Base-by-base conservation (phyloP, 2,113 vertebrate genomes). In the Amblyornis subalaris region DNA sequence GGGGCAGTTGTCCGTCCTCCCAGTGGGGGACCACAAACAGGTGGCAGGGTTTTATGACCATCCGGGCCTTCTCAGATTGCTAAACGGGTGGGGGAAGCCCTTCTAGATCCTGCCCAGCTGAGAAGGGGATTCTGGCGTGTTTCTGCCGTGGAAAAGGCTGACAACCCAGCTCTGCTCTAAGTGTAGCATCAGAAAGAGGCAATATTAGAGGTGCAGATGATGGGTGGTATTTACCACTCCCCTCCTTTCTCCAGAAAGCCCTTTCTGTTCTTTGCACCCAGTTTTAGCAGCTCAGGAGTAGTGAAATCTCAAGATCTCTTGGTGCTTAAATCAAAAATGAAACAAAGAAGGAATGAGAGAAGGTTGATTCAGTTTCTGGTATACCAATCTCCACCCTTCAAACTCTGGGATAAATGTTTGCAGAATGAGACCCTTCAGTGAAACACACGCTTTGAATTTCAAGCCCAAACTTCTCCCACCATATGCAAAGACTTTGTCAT, bases 391-490 rank as follows among this genome's bases (percentile, higher is more conserved):
- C 38, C 84, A 83, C 58, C 62, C 71, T 94, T 82, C 91, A 82
- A 17, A 73, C 42, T 66, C 62, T 6, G 4, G 85, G 57, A 50
- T 92, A 91, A 94, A 86, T 14, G 35, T 70, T 89, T 61, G 74
- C 89, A 80, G 89, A 89, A 72, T 29, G 28, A 93, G 93, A 47
- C 78, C 85, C 87, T 91, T 79, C 78, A 73, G 58, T 45, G 47
- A 83, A 94, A 93, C 47, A 36, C 22, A 14, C 1, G 4, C 94
- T 95, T 95, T 91, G 93, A 93, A 96, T 96, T 93, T 95, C 81
- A 89, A 92, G 89, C 87, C 93, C 85, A 80, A 88, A 91, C 82
- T 91, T 94, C 85, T 95, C 71, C 89, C 94, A 88, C 96, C 75
- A 66, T 85, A 60, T 70, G 87, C 89, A 88, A 72, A 95, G 93